Conservation (phyloP, 1,140 invertebrate species). For the Nixonia krombeini region DNA sequence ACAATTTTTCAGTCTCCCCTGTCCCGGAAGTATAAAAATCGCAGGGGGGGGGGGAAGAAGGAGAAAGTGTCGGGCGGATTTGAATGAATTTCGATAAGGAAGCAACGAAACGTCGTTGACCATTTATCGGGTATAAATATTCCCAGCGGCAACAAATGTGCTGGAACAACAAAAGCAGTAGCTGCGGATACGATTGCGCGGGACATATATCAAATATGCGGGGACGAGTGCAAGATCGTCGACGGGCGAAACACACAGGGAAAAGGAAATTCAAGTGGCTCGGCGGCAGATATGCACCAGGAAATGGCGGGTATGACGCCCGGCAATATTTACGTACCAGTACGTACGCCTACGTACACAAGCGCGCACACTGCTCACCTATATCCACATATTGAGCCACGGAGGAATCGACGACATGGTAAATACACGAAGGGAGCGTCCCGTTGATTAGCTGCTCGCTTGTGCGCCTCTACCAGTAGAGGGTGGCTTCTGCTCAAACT, state of each 20-base stretch:
- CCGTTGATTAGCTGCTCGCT: conserved; percentile 58
- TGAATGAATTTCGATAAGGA: no score
- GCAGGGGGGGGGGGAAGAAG: no score
- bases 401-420: conserved; percentile 48
- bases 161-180: conserved; percentile 13
- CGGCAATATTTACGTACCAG: no score
- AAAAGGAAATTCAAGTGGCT: conserved; percentile 28
- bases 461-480: conserved; percentile 21
- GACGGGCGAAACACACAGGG: conserved; percentile 5
- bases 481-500: conserved; percentile 35
- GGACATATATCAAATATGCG: conserved; percentile 22
- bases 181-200: conserved; percentile 15
- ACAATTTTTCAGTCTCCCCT: no score
- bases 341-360: conserved; percentile 18
- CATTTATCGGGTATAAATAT: no score
- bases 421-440: conserved; percentile 44
- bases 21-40: no score
- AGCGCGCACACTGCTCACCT: no score
- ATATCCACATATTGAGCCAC: conserved; percentile 30
- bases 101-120: no score
- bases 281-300: conserved; percentile 11
- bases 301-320: conserved; percentile 22
- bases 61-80: no score
- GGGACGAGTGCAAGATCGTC: conserved; percentile 22
- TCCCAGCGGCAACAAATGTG: no score